Base-by-base conservation (phyloP, 2,888 invertebrate species). In the Acleris cristana region DNA sequence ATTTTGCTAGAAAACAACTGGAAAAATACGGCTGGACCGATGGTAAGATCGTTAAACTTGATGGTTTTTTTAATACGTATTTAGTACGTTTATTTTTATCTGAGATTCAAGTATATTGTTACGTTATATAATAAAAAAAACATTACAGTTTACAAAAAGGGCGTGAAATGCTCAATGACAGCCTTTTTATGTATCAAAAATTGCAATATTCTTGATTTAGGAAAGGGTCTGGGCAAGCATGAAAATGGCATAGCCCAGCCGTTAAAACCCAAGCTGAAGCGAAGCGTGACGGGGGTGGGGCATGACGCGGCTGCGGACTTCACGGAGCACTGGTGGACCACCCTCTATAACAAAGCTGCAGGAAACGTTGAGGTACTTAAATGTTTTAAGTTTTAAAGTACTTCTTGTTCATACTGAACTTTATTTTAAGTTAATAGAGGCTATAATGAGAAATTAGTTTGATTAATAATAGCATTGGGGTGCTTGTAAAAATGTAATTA, bases 321-420 rank as follows among this genome's bases (percentile, higher is more conserved):
- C 78, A 96, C 95, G 0, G 95, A 96, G 73, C 96, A 97, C 75
- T 98, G 98, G 98, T 97, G 97, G 97, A 96, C 96, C 71, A 94
- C 95, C 12, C 90, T 96, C 10, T 98, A 95, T 78, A 95, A 97
- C 78, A 95, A 95, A 76, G 96, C 97, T 2, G 94, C 96, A 2
- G 93, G 92, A 6, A 96, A 96, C 83, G 93, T 97, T 8, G 89
- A 95, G 79, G 94, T 95, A 65, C 76, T 76, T 40, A 34, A 51
- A 7, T 2, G 14, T 7, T 34, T 10, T 26, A 8, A 26, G 7
- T 2, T 45, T 14, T 45, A 5, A 2, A 45, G 14, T 14, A 45
- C 14, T 45, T 45, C n/a, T 12, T n/a, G 0, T 14, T 45, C 3
- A 14, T n/a, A 6, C 2, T 23, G 23, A 23, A 3, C 3, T 23